Base-by-base conservation (phyloP, 2,888 invertebrate genomes). In the Phaedon cochleariae region DNA sequence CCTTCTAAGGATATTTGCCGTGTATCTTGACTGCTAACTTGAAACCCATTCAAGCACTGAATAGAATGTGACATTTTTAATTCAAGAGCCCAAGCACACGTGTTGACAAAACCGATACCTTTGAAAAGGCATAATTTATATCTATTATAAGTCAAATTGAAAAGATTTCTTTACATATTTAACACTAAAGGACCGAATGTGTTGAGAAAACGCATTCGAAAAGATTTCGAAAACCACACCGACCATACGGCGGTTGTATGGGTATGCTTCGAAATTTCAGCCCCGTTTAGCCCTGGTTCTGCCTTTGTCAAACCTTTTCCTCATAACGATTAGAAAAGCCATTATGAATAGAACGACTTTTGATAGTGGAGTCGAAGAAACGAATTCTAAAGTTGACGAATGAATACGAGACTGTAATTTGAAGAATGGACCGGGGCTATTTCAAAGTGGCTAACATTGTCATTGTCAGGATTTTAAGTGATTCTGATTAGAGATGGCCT, bases 41-140 rank as follows among this genome's bases (percentile, higher is more conserved):
- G 66, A 68, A 62, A 45, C 63, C 63, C 68, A 65, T 70, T 70
- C 68, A 68, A 26, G 26, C 12, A 31, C 20, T 59, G 54, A 70
- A 69, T 65, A 58, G 63, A 65, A 58, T 41, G 53, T 65, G 65
- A 65, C 67, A 41, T 69, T 67, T 67, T 58, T 62, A 59, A 67
- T 67, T 67, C 63, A 65, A 65, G 63, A 69, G 58, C 61, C 61
- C 41, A 34, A 37, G 65, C 81, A 81, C 80, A 80, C 80, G 81
- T 80, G 81, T 81, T 79, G 80, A 81, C 80, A 80, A 81, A 80
- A 80, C 80, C 80, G 71, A 79, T 73, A 71, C 73, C 73, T 58
- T 74, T 75, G 79, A 79, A 80, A 76, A 76, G 74, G 75, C 73
- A 78, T 79, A 80, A 81, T 81, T 81, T 81, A 81, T 80, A 76